Evolutionary conservation across 2,797 vertebrate genomes (phyloP), one percentile per base, ranked within the genome.

Genomic region (Yasuhikotakia modesta): DNA sequence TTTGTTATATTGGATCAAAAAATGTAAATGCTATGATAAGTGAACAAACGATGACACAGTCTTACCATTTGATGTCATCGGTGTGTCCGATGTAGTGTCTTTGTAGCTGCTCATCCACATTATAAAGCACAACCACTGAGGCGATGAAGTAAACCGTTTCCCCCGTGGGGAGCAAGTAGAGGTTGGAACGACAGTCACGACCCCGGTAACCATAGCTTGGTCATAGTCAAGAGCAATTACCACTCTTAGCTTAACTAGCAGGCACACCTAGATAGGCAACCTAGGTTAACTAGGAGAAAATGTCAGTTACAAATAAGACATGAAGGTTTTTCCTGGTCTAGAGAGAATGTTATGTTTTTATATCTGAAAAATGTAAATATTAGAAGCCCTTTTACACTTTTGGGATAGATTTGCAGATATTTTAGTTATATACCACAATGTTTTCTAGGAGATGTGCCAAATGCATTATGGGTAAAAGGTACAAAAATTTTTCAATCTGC

Each of bases 101-200:
- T 89, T 99, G 98, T 65, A 98, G 93, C 81, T 94, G 96, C 83
- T 99, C 98, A 61, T 99, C 98, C 60, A 96, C 97, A 0, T 98
- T 97, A 91, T 95, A 99, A 16, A 99, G 85, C 72, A 99, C 98
- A 8, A 99, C 98, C 68, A 99, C 97, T 0, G 97, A 99, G 0
- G 97, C 98, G 1, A 99, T 97, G 93, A 99, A 99, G 81, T 99
- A 99, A 1, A 99, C 96, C 0, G 96, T 99, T 91, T 99, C 98
- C 0, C 98, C 98, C 0, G 98, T 99, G 3, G 98, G 98, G 21
- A 99, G 90, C 87, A 99, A 81, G 86, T 99, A 97, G 60, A 99
- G 94, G 89, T 99, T 99, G 81, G 94, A 98, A 74, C 98, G 97
- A 55, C 98, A 99, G 91, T 99, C 97, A 12, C 97, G 94, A 1